Evolutionary conservation across 2,113 vertebrate species (phyloP).

Genomic region (Gymnorhina tibicen): DNA sequence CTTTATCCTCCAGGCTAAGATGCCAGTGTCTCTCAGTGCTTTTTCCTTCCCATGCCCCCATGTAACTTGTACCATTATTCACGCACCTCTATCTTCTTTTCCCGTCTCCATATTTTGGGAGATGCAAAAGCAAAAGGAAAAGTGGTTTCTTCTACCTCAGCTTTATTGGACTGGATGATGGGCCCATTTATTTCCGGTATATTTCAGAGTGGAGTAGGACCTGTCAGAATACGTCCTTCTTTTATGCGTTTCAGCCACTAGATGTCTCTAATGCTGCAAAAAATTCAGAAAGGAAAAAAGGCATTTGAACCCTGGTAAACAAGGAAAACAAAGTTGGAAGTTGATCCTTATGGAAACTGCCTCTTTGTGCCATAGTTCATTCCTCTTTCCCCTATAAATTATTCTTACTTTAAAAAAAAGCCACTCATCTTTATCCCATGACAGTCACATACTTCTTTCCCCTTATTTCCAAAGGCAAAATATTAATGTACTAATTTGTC

Average conservation of each 20-base stretch:
- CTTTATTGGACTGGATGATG: not conserved
- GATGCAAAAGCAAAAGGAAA: not conserved
- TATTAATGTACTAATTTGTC: not conserved
- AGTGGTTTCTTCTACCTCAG: not conserved
- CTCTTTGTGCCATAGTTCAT: not conserved
- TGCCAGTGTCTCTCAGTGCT: not conserved
- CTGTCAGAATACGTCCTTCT: not conserved
- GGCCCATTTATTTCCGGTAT: not conserved
- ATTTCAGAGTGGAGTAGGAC: not conserved
- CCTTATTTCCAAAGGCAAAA: not conserved
- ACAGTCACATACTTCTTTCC: not conserved
- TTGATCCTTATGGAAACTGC: not conserved
- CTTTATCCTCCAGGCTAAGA: not conserved
- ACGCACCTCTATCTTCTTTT: not conserved
- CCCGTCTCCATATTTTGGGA: not conserved
- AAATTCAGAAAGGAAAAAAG: not conserved
- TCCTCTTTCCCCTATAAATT: not conserved
- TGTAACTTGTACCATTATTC: not conserved
- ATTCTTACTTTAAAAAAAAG: not conserved
- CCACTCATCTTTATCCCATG: not conserved
- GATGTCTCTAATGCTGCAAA: slow-evolving; percentile 34
- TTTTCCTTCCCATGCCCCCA: not conserved
- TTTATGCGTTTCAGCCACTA: not conserved
- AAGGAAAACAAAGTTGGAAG: not conserved
- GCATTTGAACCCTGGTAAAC: not conserved